These are phyloP conservation scores for Drosophila paracracens DNA, from an alignment of 2,888 invertebrate species.

Conservation along the genomic window DNA sequence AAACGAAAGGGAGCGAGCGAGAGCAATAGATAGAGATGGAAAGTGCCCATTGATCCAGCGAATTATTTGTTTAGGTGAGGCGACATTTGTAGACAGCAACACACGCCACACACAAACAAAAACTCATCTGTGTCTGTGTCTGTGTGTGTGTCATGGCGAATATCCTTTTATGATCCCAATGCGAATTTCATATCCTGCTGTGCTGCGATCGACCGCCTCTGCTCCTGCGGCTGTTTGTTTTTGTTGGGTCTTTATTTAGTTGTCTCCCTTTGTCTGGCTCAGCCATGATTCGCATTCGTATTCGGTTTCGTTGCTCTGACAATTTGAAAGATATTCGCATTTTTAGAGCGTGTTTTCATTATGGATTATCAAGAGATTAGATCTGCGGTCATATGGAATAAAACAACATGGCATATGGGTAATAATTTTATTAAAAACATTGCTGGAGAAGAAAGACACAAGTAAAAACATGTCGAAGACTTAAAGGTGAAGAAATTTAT, in stretches of 20 bases:
- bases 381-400: neutral
- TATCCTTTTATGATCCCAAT: constrained; percentile 73
- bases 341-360: constrained; percentile 29
- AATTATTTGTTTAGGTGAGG: constrained; percentile 68
- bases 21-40: neutral
- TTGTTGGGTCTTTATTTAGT: constrained; percentile 6
- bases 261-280: constrained; percentile 18
- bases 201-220: constrained; percentile 37
- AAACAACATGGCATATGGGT: neutral
- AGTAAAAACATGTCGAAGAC: neutral
- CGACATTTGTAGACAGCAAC: constrained; percentile 41
- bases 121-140: constrained; percentile 27
- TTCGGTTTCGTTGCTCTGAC: constrained; percentile 10
- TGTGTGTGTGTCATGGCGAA: constrained; percentile 44
- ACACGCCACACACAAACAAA: constrained; percentile 39
- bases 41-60: constrained; percentile 18
- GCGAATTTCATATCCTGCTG: constrained; percentile 65
- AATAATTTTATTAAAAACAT: neutral
- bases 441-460: rapidly evolving
- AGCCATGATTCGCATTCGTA: constrained; percentile 8
- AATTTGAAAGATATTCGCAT: constrained; percentile 13
- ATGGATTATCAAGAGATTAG: constrained; percentile 48
- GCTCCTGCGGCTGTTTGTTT: constrained; percentile 32
- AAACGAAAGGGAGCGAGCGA: neutral
- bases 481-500: neutral